Conservation (phyloP, 1,140 invertebrate species). For the Colletes latitarsis region DNA sequence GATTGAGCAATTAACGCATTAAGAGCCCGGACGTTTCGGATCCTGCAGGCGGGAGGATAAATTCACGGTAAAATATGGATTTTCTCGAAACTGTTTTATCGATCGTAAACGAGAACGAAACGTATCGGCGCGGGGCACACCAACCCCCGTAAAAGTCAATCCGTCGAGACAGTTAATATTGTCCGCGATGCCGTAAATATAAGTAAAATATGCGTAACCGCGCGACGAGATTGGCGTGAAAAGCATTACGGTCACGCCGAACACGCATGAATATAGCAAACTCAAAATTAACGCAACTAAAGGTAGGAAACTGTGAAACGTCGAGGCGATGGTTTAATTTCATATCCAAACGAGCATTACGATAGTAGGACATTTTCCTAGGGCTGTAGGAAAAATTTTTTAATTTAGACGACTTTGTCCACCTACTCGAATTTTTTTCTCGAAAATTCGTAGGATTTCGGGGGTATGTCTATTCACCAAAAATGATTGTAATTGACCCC, state of each 20-base stretch:
- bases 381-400: no score
- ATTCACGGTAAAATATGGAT: conserved; percentile 3
- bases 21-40: background rate
- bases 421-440: no score
- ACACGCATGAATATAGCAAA: background rate
- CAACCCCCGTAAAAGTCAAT: background rate
- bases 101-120: conserved; percentile 4
- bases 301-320: background rate
- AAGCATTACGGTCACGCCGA: background rate
- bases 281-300: background rate
- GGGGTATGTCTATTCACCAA: no score
- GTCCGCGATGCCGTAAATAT: conserved; percentile 4
- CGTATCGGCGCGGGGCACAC: background rate
- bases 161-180: conserved; percentile 1
- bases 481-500: no score
- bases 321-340: background rate
- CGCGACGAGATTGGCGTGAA: background rate
- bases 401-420: no score
- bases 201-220: background rate
- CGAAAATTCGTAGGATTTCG: no score
- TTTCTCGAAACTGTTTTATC: background rate
- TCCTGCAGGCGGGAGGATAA: background rate
- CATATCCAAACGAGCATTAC: background rate
- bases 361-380: no score
- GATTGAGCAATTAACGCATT: conserved; percentile 45